phyloP scores from a whole-genome alignment of 2,113 vertebrate species.

The Leptodactylus fuscus region DNA sequence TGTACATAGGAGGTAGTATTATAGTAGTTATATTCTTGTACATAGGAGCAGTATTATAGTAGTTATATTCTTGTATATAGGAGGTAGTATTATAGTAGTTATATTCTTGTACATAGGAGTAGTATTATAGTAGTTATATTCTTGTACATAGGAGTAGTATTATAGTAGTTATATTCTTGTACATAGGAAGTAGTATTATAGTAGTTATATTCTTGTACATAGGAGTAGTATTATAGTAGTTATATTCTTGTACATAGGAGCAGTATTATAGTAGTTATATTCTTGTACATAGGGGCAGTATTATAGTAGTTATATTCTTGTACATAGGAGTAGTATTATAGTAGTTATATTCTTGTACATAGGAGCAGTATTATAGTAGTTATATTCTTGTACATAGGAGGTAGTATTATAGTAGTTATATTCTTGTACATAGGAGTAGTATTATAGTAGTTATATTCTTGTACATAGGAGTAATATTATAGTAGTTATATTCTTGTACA shows the following conservation, averaged over 20 bases:
- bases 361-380: too few relatives aligned
- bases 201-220: not conserved
- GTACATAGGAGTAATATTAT: too few relatives aligned
- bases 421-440: too few relatives aligned
- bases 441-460: too few relatives aligned
- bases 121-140: slow-evolving; percentile 9
- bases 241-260: not conserved
- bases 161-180: not conserved
- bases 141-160: not conserved
- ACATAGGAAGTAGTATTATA: not conserved
- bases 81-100: not conserved
- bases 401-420: too few relatives aligned
- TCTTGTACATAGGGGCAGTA: too few relatives aligned
- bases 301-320: too few relatives aligned
- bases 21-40: slow-evolving; percentile 8
- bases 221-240: not conserved
- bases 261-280: too few relatives aligned
- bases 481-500: too few relatives aligned
- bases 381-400: too few relatives aligned
- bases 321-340: too few relatives aligned
- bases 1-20: not conserved
- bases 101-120: not conserved
- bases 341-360: too few relatives aligned
- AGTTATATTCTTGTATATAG: slow-evolving; percentile 3
- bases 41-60: slow-evolving; percentile 9